Conservation (phyloP, 2,888 invertebrate species). For the Pristionchus mayeri region DNA sequence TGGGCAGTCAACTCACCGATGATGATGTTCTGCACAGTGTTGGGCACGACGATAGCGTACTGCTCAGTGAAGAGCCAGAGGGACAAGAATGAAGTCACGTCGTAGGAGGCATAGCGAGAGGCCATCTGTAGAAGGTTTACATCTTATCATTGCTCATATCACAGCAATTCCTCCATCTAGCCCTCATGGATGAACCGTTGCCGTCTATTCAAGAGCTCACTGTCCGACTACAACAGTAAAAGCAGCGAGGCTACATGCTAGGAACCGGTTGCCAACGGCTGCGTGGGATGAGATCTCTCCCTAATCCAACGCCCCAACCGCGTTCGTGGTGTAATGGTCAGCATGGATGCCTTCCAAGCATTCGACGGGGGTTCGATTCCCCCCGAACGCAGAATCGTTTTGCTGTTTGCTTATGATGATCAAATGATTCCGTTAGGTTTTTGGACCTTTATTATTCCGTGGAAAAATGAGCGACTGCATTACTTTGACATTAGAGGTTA, state of each 20-base stretch:
- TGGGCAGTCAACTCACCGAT: slow-evolving; percentile 57
- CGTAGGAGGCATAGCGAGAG: slow-evolving; percentile 68
- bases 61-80: slow-evolving; percentile 76
- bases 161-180: neutral
- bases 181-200: too few relatives aligned
- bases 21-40: slow-evolving; percentile 75
- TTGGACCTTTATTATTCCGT: too few relatives aligned
- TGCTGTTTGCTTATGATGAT: neutral
- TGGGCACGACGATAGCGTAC: slow-evolving; percentile 76
- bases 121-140: slow-evolving; percentile 54
- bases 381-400: slow-evolving; percentile 57
- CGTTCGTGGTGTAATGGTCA: slow-evolving; percentile 61
- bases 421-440: too few relatives aligned
- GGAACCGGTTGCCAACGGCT: neutral
- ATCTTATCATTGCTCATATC: neutral
- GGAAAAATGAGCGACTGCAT: too few relatives aligned
- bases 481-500: too few relatives aligned
- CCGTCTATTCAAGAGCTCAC: neutral
- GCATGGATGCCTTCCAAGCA: slow-evolving; percentile 63
- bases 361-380: slow-evolving; percentile 61
- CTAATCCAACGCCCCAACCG: slow-evolving; percentile 32
- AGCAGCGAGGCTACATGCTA: too few relatives aligned
- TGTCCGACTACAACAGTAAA: too few relatives aligned
- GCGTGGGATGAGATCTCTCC: neutral
- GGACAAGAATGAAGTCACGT: slow-evolving; percentile 76